phyloP scores from a whole-genome alignment of 2,797 vertebrate genomes.

The Pseudochaenichthys georgianus region DNA sequence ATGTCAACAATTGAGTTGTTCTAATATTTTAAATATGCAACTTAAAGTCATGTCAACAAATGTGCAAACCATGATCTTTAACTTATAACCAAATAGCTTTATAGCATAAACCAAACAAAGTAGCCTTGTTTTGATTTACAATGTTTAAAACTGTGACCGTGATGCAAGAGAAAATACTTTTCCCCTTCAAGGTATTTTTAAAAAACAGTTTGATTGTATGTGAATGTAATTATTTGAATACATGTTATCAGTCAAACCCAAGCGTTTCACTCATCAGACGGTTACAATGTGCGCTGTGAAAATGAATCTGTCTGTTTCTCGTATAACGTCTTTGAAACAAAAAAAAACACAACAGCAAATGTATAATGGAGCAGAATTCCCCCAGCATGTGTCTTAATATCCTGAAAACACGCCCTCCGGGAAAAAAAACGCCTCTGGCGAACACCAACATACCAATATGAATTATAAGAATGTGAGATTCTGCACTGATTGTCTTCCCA shows the following conservation, averaged over 20 bases:
- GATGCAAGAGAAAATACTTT: too few species aligned
- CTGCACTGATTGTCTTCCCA: constrained; percentile 60
- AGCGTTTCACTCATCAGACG: neutral
- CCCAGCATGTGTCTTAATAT: constrained; percentile 19
- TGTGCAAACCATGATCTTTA: too few species aligned
- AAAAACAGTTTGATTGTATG: too few species aligned
- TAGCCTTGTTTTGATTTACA: too few species aligned
- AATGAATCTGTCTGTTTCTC: neutral
- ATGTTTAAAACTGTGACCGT: too few species aligned
- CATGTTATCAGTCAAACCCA: neutral
- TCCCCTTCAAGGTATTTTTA: too few species aligned
- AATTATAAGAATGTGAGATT: constrained; percentile 60
- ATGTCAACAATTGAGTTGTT: too few species aligned
- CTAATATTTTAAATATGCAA: too few species aligned
- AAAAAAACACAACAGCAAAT: neutral
- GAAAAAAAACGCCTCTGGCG: constrained; percentile 69
- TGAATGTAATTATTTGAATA: too few species aligned
- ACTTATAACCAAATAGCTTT: too few species aligned
- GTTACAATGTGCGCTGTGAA: neutral
- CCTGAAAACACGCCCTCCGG: constrained; percentile 58
- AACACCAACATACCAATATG: constrained; percentile 12
- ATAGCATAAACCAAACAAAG: too few species aligned
- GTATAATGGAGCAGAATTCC: constrained; percentile 12
- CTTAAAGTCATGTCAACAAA: too few species aligned
- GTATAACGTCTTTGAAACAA: constrained; percentile 13